phyloP scores from a whole-genome alignment of 2,797 vertebrate genomes.

The Molothrus ater region DNA sequence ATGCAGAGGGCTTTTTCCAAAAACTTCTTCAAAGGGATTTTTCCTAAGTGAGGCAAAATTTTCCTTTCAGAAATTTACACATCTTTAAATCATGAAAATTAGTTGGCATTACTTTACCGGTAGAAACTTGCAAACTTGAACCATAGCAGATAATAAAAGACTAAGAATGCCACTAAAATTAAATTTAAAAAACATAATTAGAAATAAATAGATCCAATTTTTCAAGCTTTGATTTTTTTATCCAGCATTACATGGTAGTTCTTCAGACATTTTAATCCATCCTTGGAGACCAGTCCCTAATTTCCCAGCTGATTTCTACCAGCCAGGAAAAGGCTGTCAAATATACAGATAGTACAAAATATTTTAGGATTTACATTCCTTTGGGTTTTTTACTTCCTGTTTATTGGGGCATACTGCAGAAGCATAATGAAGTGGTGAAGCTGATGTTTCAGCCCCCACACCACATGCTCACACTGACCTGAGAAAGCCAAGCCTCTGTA shows the following conservation, averaged over 20 bases:
- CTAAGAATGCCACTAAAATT: not conserved
- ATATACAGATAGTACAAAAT: not conserved
- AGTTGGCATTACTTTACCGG: not conserved
- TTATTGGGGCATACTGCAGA: not conserved
- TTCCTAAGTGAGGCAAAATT: constrained; percentile 26
- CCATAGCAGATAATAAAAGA: not conserved
- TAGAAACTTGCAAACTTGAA: not conserved
- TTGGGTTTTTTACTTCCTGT: not conserved
- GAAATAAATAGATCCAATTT: not conserved
- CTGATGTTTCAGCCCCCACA: not conserved
- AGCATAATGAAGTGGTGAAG: not conserved
- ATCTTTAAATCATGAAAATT: constrained; percentile 42
- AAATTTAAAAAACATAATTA: not conserved
- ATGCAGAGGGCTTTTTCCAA: constrained; percentile 23
- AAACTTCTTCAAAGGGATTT: constrained; percentile 13
- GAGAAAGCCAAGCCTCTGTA: not conserved
- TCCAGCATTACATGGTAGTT: not conserved
- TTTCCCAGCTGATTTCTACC: not conserved
- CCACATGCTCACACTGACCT: not conserved
- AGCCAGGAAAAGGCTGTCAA: not conserved
- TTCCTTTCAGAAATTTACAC: constrained; percentile 44
- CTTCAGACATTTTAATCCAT: not conserved
- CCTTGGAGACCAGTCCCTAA: not conserved
- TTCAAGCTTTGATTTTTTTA: not conserved
- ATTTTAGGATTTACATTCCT: not conserved